Evolutionary conservation across 2,888 invertebrate genomes (phyloP).

Genomic region (Patella depressa): DNA sequence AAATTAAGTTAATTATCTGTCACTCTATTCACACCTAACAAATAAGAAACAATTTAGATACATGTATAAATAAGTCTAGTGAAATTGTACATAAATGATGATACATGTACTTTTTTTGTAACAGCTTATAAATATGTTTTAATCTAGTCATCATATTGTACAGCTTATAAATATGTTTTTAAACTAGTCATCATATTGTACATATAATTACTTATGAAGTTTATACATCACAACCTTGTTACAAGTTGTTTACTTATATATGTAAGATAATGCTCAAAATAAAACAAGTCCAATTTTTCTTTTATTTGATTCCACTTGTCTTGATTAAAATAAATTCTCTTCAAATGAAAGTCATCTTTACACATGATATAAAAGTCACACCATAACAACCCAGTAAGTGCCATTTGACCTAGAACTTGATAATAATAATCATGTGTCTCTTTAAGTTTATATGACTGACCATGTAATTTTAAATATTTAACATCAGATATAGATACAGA

Average conservation of each 20-base stretch:
- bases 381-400: neutral
- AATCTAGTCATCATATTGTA: no score
- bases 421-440: conserved; percentile 11
- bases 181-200: no score
- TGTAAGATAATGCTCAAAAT: neutral
- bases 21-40: no score
- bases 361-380: conserved; percentile 16
- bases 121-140: no score
- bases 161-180: no score
- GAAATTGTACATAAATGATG: no score
- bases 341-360: conserved; percentile 6
- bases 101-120: no score
- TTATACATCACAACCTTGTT: no score
- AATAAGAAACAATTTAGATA: no score
- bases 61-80: no score
- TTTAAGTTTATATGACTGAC: neutral
- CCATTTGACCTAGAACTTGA: conserved; percentile 14
- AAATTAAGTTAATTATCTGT: no score
- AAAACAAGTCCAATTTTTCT: conserved; percentile 14
- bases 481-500: neutral
- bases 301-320: conserved; percentile 8
- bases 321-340: neutral
- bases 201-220: no score
- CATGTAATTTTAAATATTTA: neutral
- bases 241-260: neutral